Evolutionary conservation across 2,797 vertebrate species (phyloP), one percentile per base, ranked within the genome.

Genomic region (Enteromius anoplus): DNA sequence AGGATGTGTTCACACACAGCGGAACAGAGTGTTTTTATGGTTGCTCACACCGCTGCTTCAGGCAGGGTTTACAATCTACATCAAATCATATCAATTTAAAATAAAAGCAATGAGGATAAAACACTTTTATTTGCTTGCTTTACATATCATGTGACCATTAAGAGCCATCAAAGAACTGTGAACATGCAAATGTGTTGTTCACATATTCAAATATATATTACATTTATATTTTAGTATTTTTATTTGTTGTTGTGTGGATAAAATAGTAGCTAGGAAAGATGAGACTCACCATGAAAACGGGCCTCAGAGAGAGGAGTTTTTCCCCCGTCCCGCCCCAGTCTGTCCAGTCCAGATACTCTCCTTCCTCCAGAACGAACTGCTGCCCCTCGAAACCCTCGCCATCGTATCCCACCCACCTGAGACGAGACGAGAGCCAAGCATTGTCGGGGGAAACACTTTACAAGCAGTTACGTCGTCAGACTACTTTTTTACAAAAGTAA

Each of bases 341-440:
- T 0, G 79, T 92, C 94, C 95, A 96, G 78, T 97, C 93, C 85
- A 88, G 89, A 85, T 97, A 99, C 0, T 96, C 95, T 84, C 98
- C 98, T 93, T 99, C 98, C 90, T 99, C 98, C 88, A 99, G 93
- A 88, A 98, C 88, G 90, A 96, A 95, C 86, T 98, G 98, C 87
- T 96, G 96, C 53, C 97, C 98, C 85, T 94, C 94, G 85, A 97
- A 98, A 2, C 92, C 94, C 2, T 96, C 92, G 88, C 95, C 94
- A 85, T 96, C 96, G 69, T 97, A 98, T 2, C 96, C 97, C 21
- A 98, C 96, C 97, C 97, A 98, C 4, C 98, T 99, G 90, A 58
- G 53, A 55, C 1, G 51, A 53, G 51, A 55, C 8, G 1, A 55
- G 53, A 53, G 7, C 6, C 6, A 19, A 51, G 49, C 49, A 51